Percentiles rank a stretch among this genome's conserved stretches.
These are phyloP conservation scores for Regulus satrapa DNA, from an alignment of 2,113 vertebrate species.

Conservation along the genomic window DNA sequence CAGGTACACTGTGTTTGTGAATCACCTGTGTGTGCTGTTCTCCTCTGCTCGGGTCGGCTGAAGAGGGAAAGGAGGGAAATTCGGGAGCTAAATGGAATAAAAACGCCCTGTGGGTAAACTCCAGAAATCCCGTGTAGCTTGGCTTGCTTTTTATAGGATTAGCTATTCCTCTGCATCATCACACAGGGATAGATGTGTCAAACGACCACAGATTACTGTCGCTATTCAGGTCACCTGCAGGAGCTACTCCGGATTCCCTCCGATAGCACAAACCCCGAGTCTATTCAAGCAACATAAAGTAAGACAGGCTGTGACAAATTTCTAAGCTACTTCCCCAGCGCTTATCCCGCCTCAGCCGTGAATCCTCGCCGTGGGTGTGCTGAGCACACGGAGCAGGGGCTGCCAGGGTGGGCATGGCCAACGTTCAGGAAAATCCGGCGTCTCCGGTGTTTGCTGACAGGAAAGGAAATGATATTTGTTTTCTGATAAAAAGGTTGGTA, in stretches of 20 bases:
- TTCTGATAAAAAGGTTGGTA: slow-evolving; percentile 39
- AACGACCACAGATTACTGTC: background rate
- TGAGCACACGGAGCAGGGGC: background rate
- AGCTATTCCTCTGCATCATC: background rate
- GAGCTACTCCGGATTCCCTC: background rate
- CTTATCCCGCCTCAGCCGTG: background rate
- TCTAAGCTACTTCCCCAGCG: background rate
- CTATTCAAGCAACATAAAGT: background rate
- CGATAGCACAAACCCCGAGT: background rate
- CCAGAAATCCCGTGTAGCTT: background rate
- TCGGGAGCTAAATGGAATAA: background rate
- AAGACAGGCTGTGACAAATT: background rate
- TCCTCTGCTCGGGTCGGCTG: background rate
- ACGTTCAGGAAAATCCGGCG: background rate
- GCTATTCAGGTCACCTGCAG: background rate
- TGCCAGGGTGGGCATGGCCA: background rate
- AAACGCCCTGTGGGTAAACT: background rate
- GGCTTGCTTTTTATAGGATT: slow-evolving; percentile 16
- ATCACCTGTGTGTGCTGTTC: accelerated
- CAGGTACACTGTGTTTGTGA: accelerated
- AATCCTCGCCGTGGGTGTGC: background rate
- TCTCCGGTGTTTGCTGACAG: background rate
- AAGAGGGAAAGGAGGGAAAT: background rate
- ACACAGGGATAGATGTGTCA: background rate
- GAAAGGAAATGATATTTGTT: background rate